Base-by-base conservation (phyloP, 1,140 invertebrate genomes). In the Drosophila gunungcola region DNA sequence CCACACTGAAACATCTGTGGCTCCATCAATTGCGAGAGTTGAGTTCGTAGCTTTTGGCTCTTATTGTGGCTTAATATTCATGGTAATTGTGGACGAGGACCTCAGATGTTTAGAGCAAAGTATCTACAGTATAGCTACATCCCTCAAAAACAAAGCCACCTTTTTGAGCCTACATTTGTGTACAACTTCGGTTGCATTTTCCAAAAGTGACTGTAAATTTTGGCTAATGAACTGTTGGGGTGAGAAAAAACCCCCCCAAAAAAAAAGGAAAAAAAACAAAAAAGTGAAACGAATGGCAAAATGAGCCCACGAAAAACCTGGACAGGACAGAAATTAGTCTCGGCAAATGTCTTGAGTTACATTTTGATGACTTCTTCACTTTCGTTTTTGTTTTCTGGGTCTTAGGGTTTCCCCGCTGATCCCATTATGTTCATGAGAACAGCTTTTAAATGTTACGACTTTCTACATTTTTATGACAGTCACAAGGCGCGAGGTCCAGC, bases 351-450 rank as follows among this genome's bases (percentile, higher is more conserved):
- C 84, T 88, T 88, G 72, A 88, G 83, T 88, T 88, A 88, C 84
- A 88, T 89, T 88, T 88, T 88, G 83, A 88, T 88, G 85, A 84
- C 84, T 90, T 88, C 80, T 89, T 84, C 68, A 65, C 64, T 67
- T 88, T 80, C 43, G 16, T 21, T 49, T 16, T 34, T 13, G 21
- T 72, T 70, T 52, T 12, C 13, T 9, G 16, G 29, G 11, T 45
- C 53, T 45, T 45, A 45, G 49, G 53, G 57, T 62, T 60, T 54
- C 29, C 46, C 29, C 49, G 29, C 32, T 78, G 54, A 72, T 82
- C 60, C 76, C 77, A 84, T 88, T 74, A 84, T 67, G 76, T 62
- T 39, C 55, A 62, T 38, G 58, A 61, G 63, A 70, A 72, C 73
- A 89, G 84, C 84, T 84, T 88, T 89, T 80, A 84, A 89, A 84